Conservation (phyloP, 1,140 invertebrate species). For the Leptopilina boulardi region DNA sequence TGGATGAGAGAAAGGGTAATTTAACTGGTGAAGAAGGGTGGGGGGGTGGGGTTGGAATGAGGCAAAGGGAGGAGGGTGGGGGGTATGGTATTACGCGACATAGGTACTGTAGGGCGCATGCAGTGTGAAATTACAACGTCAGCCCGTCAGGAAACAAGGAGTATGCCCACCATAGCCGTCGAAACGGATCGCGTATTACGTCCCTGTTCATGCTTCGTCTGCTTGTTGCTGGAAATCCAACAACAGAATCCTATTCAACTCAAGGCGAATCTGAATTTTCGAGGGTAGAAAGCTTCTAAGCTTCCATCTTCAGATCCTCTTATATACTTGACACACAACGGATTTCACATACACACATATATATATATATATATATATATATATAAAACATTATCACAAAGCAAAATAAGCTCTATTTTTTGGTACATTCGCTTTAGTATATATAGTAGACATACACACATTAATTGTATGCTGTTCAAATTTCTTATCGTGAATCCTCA, state of each 20-base stretch:
- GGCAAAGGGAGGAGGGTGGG: too few relatives aligned
- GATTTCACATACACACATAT: background rate
- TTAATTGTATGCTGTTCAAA: too few relatives aligned
- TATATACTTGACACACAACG: background rate
- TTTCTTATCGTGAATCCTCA: too few relatives aligned
- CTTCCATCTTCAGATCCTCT: background rate
- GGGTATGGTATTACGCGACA: slow-evolving; percentile 56
- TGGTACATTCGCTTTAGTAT: too few relatives aligned
- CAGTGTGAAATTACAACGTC: slow-evolving; percentile 66
- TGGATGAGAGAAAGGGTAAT: slow-evolving; percentile 32
- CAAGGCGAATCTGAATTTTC: slow-evolving; percentile 26
- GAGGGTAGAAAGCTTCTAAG: slow-evolving; percentile 16
- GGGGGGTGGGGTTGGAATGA: too few relatives aligned
- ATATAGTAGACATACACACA: too few relatives aligned
- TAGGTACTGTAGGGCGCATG: slow-evolving; percentile 61
- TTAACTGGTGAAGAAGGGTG: slow-evolving; percentile 42
- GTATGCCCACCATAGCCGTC: slow-evolving; percentile 54
- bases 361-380: background rate
- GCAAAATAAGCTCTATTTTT: too few relatives aligned
- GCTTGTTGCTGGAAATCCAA: slow-evolving; percentile 15
- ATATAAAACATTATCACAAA: too few relatives aligned
- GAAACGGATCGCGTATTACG: slow-evolving; percentile 58
- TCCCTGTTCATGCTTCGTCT: slow-evolving; percentile 43
- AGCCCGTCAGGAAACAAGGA: slow-evolving; percentile 60
- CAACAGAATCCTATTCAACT: slow-evolving; percentile 23